Base-by-base conservation (phyloP, 2,797 vertebrate genomes). In the Hypotaenidia okinawae region DNA sequence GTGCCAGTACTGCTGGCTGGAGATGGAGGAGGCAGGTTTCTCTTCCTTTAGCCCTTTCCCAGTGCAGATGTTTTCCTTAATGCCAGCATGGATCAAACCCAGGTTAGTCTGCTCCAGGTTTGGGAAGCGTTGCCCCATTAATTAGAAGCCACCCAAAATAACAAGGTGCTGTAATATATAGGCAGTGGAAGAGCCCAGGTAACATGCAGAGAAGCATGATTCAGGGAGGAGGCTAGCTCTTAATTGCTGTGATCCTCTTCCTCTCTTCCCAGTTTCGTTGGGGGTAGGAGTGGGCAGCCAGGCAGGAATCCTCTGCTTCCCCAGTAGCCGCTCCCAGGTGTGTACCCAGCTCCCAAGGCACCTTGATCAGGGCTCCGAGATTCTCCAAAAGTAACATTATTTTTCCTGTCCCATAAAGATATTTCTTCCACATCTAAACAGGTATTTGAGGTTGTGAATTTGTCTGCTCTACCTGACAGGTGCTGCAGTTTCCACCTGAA, bases 131-230 rank as follows among this genome's bases (percentile, higher is more conserved):
- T 73, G 17, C 47, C 63, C 37, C 22, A 59, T 11, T 69, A 89
- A 89, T 70, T 89, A 87, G 81, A 69, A 91, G 55, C 63, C 39
- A 67, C 43, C 27, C 21, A 51, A 87, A 94, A 92, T 67, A 82
- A 79, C 70, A 84, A 90, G 78, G 84, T 79, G 51, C 58, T 72
- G 45, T 27, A 61, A n/a, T 52, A 15, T 28, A 41, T 66, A 30
- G 28, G 83, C 6, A 51, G 39, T 43, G 41, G 73, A 80, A 77
- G 62, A 62, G 24, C 4, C 19, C 8, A 30, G 57, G 79, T 35
- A 74, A 61, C 10, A 18, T 32, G 35, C 52, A 91, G 76, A 94
- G 73, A 62, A 68, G 18, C 10, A 1, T 51, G 81, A 89, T 49
- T 51, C 68, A 85, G 45, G 72, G 23, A 77, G 49, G 61, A 77